Conservation (phyloP, 2,113 vertebrate species). For the Neomonachus schauinslandi region DNA sequence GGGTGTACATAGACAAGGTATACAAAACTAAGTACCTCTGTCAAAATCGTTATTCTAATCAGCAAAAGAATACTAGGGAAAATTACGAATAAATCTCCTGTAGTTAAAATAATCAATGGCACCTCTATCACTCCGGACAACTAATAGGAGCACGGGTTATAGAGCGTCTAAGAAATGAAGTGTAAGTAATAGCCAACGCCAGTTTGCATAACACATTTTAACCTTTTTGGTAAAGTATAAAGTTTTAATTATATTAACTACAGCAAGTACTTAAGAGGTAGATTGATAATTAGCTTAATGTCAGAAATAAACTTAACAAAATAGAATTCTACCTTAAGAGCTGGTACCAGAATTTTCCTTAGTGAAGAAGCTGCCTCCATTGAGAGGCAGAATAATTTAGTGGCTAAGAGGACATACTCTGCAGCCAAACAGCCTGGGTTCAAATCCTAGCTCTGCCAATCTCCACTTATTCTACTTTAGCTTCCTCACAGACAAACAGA, state of each 20-base stretch:
- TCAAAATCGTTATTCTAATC: neutral
- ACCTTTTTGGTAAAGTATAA: neutral
- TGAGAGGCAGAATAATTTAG: neutral
- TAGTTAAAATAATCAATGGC: neutral
- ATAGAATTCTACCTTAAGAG: neutral
- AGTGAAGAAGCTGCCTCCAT: neutral
- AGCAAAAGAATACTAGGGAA: neutral
- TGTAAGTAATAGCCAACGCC: neutral
- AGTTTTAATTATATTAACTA: neutral
- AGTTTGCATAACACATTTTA: neutral
- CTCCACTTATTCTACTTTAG: no score
- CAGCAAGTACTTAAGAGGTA: neutral
- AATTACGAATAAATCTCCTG: neutral
- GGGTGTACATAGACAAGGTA: neutral
- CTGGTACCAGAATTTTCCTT: neutral
- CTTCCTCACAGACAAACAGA: neutral
- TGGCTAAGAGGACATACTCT: neutral
- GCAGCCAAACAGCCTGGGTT: neutral
- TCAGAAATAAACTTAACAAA: neutral
- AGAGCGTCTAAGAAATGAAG: neutral
- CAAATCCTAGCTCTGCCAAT: neutral
- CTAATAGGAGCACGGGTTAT: neutral
- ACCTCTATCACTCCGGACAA: neutral
- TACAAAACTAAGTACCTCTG: neutral
- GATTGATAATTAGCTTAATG: neutral